Percentiles rank a stretch among this genome's conserved stretches.
These are phyloP conservation scores for Rhogogaster chlorosoma DNA, from an alignment of 2,888 invertebrate species.

Conservation along the genomic window DNA sequence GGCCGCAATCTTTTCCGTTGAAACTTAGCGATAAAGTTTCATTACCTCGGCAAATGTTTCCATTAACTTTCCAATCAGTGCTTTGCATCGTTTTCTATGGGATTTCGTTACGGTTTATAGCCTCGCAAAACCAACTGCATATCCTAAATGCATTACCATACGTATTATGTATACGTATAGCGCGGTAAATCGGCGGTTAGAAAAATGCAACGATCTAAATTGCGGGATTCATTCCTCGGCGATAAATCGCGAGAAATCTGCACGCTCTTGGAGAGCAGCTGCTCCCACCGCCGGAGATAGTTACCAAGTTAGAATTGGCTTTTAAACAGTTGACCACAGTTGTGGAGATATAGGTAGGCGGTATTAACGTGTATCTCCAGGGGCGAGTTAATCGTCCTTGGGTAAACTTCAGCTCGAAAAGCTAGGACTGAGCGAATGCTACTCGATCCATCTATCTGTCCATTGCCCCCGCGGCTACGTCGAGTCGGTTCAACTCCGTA, in stretches of 20 bases:
- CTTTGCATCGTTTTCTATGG: slow-evolving; percentile 43
- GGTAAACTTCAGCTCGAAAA: neutral
- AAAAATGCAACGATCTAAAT: neutral
- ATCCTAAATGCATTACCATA: neutral
- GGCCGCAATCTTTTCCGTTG: slow-evolving; percentile 32
- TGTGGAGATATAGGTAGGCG: neutral
- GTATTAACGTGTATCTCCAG: slow-evolving; percentile 13
- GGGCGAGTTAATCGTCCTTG: neutral
- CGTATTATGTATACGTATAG: neutral
- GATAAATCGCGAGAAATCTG: neutral
- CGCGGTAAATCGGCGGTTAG: neutral
- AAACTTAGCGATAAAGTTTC: slow-evolving; percentile 47
- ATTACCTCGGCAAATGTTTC: slow-evolving; percentile 45
- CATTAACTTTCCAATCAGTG: slow-evolving; percentile 49
- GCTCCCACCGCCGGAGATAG: neutral
- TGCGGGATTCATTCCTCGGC: neutral
- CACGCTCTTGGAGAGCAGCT: neutral
- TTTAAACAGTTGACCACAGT: slow-evolving; percentile 38
- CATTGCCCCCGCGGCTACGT: slow-evolving; percentile 1
- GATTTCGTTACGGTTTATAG: slow-evolving; percentile 41
- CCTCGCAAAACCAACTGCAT: slow-evolving; percentile 36
- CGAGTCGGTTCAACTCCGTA: slow-evolving; percentile 2
- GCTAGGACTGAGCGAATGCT: neutral
- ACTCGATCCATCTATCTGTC: neutral
- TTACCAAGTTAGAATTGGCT: slow-evolving; percentile 35